Evolutionary conservation across 2,888 invertebrate species (phyloP).

Genomic region (Pandemis cinnamomeana): DNA sequence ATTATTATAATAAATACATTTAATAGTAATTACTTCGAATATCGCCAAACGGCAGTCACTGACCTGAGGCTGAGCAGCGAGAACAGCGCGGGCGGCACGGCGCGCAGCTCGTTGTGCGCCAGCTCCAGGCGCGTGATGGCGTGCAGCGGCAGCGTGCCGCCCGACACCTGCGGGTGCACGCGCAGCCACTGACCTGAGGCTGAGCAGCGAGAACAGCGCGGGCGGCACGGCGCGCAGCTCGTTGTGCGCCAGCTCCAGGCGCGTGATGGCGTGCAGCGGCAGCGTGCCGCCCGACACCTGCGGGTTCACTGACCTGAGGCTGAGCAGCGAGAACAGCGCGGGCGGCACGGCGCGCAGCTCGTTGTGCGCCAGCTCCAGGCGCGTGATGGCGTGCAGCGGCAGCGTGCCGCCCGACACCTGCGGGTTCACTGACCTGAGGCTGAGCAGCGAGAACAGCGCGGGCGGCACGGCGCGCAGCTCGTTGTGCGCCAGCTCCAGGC

Average conservation of each 20-base stretch:
- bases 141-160: conserved; percentile 89
- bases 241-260: conserved; percentile 97
- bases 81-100: conserved; percentile 93
- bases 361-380: conserved; percentile 97
- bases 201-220: conserved; percentile 92
- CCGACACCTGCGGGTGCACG: conserved; percentile 88
- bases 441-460: conserved; percentile 92
- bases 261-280: conserved; percentile 95
- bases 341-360: conserved; percentile 91
- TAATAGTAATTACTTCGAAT: no score
- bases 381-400: conserved; percentile 95
- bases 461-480: conserved; percentile 89
- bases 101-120: conserved; percentile 93
- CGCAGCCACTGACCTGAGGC: conserved; percentile 83
- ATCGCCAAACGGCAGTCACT: conserved; percentile 81
- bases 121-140: conserved; percentile 97
- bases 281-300: conserved; percentile 89
- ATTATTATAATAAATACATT: no score
- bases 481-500: no score
- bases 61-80: conserved; percentile 92
- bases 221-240: conserved; percentile 91
- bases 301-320: conserved; percentile 92
- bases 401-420: conserved; percentile 89
- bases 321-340: conserved; percentile 92
- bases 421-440: conserved; percentile 92